Evolutionary conservation across 2,113 vertebrate species (phyloP), one percentile per base, ranked within the genome.

Genomic region (Dissostichus mawsoni): DNA sequence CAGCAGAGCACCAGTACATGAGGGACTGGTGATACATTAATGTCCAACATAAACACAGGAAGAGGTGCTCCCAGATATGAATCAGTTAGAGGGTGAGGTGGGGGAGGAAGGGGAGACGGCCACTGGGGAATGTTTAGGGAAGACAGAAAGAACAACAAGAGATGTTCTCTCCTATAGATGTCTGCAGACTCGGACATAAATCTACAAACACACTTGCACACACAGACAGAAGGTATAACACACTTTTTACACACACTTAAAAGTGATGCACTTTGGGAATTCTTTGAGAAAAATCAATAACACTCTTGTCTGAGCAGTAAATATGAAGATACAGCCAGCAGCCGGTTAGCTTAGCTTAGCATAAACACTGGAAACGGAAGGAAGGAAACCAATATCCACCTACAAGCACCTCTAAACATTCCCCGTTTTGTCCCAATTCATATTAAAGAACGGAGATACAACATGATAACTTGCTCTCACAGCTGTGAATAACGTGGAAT

Each of bases 51-150:
- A 20, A 56, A 83, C 6, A 65, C 66, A 82, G 66, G 44, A 47
- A 58, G 63, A 65, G 78, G 56, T 12, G 48, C 71, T 29, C 66
- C 47, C 70, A 69, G 78, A 76, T 66, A 69, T 70, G 79, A 81
- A 79, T 91, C 83, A 78, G 78, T 80, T 0, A 9, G 52, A 56
- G 53, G 53, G 23, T n/a, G 53, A 25, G 56, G 29, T 29, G 29
- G 29, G 29, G 29, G 29, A 29, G 56, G 8, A 7, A 2, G 7
- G 8, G 1, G 63, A 73, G 83, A 79, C 78, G 17, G 64, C 64
- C 51, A 1, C 77, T 20, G 50, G 74, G 82, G 74, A 67, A 45
- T 53, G 25, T 81, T 78, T 76, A n/a, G 36, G 57, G 16, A 0
- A 61, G 56, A 76, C 0, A 44, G 41, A 57, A 41, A 64, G 58